These are phyloP conservation scores for Paedocypris micromegethes DNA, from an alignment of 2,797 vertebrate genomes.

Conservation along the genomic window DNA sequence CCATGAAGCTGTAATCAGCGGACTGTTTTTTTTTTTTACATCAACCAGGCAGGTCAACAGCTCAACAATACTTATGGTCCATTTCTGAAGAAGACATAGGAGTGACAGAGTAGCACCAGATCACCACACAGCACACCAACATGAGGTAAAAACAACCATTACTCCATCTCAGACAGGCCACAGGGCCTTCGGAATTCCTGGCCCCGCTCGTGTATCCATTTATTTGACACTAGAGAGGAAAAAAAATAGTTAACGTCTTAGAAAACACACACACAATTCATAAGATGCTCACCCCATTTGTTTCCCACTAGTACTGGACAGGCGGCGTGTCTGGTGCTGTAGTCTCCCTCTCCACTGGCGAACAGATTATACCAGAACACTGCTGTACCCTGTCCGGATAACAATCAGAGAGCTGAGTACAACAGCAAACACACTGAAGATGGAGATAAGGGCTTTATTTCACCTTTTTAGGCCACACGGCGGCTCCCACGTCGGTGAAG, in stretches of 20 bases:
- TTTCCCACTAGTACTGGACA: slow-evolving; percentile 96
- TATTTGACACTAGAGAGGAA: slow-evolving; percentile 86
- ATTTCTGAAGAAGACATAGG: too few relatives aligned
- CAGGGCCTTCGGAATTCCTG: slow-evolving; percentile 96
- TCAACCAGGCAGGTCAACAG: too few relatives aligned
- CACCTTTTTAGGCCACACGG: slow-evolving; percentile 92
- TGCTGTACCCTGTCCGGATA: slow-evolving; percentile 75
- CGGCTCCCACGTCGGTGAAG: slow-evolving; percentile 94
- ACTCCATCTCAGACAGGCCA: slow-evolving; percentile 74
- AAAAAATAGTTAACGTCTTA: slow-evolving; percentile 4
- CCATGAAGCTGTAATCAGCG: too few relatives aligned
- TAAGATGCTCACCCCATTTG: slow-evolving; percentile 86
- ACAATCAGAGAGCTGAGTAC: neutral
- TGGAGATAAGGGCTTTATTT: neutral
- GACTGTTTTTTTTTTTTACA: too few relatives aligned
- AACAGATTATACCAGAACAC: slow-evolving; percentile 99
- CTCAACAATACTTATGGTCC: too few relatives aligned
- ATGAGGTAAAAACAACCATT: slow-evolving; percentile 38
- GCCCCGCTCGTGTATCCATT: slow-evolving; percentile 97
- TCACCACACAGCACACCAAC: slow-evolving; percentile 43
- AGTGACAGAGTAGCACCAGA: too few relatives aligned
- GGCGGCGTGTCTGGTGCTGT: slow-evolving; percentile 93
- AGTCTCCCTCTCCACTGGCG: slow-evolving; percentile 92
- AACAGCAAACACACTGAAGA: neutral
- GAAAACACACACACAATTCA: neutral